Conservation (phyloP, 2,797 vertebrate genomes). For the Echeneis naucrates region DNA sequence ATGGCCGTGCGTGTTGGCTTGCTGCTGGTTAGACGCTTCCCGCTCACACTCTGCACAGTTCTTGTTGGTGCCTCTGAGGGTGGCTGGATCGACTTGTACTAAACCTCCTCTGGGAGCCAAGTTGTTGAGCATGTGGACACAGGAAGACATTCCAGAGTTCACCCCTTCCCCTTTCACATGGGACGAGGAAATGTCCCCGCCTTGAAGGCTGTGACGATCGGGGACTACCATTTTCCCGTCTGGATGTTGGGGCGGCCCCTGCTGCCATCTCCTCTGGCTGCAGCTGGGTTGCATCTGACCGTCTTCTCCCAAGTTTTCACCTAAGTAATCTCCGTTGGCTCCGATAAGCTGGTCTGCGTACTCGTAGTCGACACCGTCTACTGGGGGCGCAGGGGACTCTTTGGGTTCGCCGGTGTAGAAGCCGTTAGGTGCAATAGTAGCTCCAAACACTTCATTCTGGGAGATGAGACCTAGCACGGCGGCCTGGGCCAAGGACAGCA, state of each 20-base stretch:
- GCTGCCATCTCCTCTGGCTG: conserved; percentile 90
- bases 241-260: conserved; percentile 78
- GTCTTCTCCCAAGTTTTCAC: conserved; percentile 86
- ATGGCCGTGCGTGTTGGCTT: conserved; percentile 72
- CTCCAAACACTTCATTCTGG: conserved; percentile 96
- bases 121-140: conserved; percentile 74
- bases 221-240: conserved; percentile 78
- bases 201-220: conserved; percentile 75
- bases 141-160: conserved; percentile 80
- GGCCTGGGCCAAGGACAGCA: conserved; percentile 96
- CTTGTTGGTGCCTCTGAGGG: conserved; percentile 76
- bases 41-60: conserved; percentile 83
- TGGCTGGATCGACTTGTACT: conserved; percentile 90
- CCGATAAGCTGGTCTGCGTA: conserved; percentile 86
- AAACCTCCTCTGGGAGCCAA: conserved; percentile 78
- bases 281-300: conserved; percentile 90
- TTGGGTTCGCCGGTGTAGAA: conserved; percentile 90
- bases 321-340: conserved; percentile 83
- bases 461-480: conserved; percentile 95
- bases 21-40: conserved; percentile 72
- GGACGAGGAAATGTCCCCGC: conserved; percentile 60
- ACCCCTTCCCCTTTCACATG: conserved; percentile 84
- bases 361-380: conserved; percentile 85
- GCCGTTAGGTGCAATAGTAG: conserved; percentile 91
- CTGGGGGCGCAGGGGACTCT: conserved; percentile 82